Base-by-base conservation (phyloP, 2,797 vertebrate species). In the Anguilla marmorata region DNA sequence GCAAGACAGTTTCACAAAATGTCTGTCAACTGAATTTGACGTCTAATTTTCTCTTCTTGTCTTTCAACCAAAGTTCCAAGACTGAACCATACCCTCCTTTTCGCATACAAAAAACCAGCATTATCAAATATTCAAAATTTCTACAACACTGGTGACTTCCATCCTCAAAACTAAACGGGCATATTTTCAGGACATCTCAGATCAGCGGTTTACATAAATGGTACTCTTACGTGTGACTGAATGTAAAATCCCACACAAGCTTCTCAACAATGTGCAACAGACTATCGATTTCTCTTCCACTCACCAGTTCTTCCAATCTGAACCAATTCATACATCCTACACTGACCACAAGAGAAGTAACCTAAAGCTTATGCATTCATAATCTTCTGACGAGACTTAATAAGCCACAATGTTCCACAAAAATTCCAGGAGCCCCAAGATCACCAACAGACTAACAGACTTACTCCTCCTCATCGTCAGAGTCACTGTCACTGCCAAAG, bases 401-500 rank as follows among this genome's bases (percentile, higher is more conserved):
- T 33, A 3, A 33, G 69, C 69, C 7, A 74, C 27, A 74, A 74
- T 33, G 11, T 12, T 14, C 33, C 7, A 37, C 3, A 85, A 12
- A 33, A 16, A 56, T 84, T 27, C 27, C n/a, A 14, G 8, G 11
- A 56, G 83, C 12, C 21, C 48, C 21, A 33, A 11, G 27, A 52
- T 4, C 0, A 41, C 9, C 16, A 76, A 63, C 45, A 56, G 21
- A 85, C 21, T 19, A 14, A 37, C 16, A 41, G n/a, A 96, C 98
- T 98, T 93, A 99, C 98, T 99, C 98, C 93, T 99, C 98, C 89
- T 97, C 97, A 79, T 98, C 97, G 16, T 95, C 97, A 0, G 98
- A 99, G 27, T 99, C 98, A 88, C 98, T 99, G 91, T 99, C 98
- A 84, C 98, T 99, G 86, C 98, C 98, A 79, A 99, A 99, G 21